phyloP scores from a whole-genome alignment of 2,113 vertebrate species.

The Psilopogon haemacephalus region DNA sequence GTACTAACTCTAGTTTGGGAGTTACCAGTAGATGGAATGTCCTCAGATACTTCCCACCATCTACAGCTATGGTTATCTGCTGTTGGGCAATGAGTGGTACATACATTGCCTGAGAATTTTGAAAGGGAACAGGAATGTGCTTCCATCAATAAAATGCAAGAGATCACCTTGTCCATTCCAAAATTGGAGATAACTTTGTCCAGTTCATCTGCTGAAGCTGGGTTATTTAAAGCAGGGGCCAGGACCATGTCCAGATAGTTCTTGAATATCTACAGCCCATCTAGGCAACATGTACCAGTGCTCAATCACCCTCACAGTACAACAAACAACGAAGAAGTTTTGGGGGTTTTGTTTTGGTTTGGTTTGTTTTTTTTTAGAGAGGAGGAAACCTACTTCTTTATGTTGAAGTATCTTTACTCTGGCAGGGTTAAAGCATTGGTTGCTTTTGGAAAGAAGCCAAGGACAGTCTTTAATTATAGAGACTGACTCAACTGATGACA shows the following conservation, averaged over 20 bases:
- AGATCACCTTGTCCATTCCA: not conserved
- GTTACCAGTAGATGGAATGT: not conserved
- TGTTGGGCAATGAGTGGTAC: not conserved
- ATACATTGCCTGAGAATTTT: not conserved
- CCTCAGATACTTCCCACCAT: not conserved
- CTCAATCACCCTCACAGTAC: not conserved
- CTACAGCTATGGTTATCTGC: not conserved
- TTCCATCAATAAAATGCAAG: not conserved
- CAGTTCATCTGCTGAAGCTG: not conserved
- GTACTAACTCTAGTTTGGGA: not conserved
- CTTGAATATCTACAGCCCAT: not conserved
- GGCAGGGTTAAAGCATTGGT: not conserved
- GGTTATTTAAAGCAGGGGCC: not conserved
- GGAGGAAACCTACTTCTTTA: not conserved
- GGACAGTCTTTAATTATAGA: not conserved
- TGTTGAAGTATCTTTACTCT: not conserved
- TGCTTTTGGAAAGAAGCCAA: not conserved
- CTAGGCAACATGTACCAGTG: not conserved
- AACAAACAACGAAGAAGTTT: no score
- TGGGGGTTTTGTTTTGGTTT: no score
- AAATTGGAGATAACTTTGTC: not conserved
- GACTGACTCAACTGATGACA: not conserved
- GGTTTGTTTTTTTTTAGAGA: not conserved
- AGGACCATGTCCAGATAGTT: not conserved
- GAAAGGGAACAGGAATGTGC: not conserved